Evolutionary conservation across 2,113 vertebrate species (phyloP).

Genomic region (Anoplopoma fimbria): DNA sequence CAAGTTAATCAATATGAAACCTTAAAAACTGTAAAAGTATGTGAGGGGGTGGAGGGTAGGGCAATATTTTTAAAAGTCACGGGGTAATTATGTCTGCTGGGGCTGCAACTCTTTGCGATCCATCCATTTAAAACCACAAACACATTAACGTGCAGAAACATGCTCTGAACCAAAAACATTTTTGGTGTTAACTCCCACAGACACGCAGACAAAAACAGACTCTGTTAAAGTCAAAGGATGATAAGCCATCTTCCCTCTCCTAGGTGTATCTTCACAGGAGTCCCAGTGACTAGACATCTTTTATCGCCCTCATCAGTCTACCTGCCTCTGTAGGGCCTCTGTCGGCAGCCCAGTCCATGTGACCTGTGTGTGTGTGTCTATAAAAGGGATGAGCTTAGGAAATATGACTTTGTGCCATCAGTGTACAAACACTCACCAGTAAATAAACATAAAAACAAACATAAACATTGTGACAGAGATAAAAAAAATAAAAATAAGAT

Average conservation of each 20-base stretch:
- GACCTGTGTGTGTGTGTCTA: neutral
- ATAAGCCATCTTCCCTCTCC: constrained; percentile 6
- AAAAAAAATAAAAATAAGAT: neutral
- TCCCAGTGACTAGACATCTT: constrained; percentile 2
- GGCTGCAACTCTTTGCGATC: neutral
- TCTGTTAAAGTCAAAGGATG: constrained; percentile 4
- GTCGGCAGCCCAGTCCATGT: neutral
- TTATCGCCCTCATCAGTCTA: neutral
- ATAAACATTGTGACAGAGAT: constrained; percentile 9
- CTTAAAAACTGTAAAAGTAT: neutral
- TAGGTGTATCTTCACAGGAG: neutral
- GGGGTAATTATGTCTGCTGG: neutral
- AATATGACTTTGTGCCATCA: neutral
- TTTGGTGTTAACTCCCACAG: neutral
- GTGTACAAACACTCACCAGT: neutral
- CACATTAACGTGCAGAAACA: constrained; percentile 11
- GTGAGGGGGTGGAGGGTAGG: neutral
- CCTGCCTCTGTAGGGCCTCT: neutral
- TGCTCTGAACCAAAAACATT: neutral
- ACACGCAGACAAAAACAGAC: neutral
- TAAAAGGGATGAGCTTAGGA: neutral
- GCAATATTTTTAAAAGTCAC: neutral
- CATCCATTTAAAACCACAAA: neutral
- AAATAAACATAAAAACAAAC: constrained; percentile 17
- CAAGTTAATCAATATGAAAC: neutral